Conservation (phyloP, 2,797 vertebrate species). For the Tenualosa thibaudeaui region DNA sequence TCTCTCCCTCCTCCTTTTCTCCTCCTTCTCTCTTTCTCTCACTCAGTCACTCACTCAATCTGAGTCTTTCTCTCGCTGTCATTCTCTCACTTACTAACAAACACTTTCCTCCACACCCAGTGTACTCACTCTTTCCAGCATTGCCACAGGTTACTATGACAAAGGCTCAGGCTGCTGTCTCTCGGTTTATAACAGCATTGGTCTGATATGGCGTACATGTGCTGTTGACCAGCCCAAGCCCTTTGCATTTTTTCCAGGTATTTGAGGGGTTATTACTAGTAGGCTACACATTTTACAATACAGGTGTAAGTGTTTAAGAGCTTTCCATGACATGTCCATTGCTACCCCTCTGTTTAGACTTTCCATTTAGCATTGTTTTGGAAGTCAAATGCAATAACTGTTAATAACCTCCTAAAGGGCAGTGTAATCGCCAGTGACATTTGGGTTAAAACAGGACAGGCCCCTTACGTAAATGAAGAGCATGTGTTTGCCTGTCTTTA, state of each 20-base stretch:
- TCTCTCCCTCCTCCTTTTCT: background rate
- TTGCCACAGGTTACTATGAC: background rate
- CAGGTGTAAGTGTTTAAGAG: slow-evolving; percentile 4
- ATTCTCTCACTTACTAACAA: background rate
- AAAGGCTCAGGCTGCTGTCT: background rate
- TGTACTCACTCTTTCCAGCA: background rate
- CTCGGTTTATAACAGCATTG: background rate
- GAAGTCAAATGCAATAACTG: background rate
- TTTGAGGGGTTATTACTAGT: background rate
- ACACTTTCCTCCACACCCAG: slow-evolving; percentile 15
- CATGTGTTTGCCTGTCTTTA: background rate
- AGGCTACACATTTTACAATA: background rate
- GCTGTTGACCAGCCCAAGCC: background rate
- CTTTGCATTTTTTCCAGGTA: background rate
- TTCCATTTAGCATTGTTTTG: slow-evolving; percentile 11
- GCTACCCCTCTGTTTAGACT: background rate
- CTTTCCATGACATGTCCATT: background rate
- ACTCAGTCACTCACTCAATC: background rate
- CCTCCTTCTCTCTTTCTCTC: background rate
- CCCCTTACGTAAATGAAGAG: background rate
- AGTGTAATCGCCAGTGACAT: background rate
- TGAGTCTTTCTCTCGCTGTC: background rate
- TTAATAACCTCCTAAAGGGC: background rate
- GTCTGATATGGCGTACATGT: background rate
- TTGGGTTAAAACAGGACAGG: background rate